phyloP scores from a whole-genome alignment of 2,797 vertebrate species.

The Enteromius anoplus region DNA sequence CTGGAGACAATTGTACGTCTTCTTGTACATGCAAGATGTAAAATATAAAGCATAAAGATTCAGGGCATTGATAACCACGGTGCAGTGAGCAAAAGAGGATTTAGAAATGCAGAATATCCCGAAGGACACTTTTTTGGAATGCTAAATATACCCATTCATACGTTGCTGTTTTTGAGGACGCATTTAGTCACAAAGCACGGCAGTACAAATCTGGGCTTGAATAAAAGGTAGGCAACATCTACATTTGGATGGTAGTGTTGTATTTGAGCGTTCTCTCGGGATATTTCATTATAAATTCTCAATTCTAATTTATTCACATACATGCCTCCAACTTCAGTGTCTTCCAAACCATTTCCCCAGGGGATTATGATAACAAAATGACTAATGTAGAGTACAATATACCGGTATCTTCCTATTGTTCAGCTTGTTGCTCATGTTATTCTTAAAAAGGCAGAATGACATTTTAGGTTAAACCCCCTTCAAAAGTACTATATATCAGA shows the following conservation, averaged over 20 bases:
- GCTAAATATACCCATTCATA: constrained; percentile 35
- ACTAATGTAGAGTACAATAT: background rate
- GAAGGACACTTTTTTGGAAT: constrained; percentile 21
- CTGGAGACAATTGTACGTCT: constrained; percentile 14
- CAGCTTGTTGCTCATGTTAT: background rate
- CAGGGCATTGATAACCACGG: constrained; percentile 34
- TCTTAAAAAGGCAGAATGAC: constrained; percentile 1
- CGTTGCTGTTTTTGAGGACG: constrained; percentile 11
- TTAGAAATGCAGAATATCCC: constrained; percentile 26
- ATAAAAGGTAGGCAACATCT: background rate
- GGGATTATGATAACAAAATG: constrained; percentile 16
- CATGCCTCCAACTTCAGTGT: constrained; percentile 7
- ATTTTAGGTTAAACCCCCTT: constrained; percentile 12
- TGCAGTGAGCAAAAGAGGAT: constrained; percentile 4
- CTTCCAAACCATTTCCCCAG: background rate
- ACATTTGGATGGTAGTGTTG: background rate
- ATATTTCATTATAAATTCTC: constrained; percentile 14
- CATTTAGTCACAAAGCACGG: constrained; percentile 27
- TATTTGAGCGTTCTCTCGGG: background rate
- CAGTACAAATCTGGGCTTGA: constrained; percentile 29
- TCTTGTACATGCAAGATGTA: constrained; percentile 16
- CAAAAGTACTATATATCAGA: background rate
- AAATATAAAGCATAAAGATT: constrained; percentile 36
- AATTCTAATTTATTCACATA: constrained; percentile 34
- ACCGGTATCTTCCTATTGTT: background rate